Conservation (phyloP, 2,797 vertebrate genomes). For the Megaceryle alcyon region DNA sequence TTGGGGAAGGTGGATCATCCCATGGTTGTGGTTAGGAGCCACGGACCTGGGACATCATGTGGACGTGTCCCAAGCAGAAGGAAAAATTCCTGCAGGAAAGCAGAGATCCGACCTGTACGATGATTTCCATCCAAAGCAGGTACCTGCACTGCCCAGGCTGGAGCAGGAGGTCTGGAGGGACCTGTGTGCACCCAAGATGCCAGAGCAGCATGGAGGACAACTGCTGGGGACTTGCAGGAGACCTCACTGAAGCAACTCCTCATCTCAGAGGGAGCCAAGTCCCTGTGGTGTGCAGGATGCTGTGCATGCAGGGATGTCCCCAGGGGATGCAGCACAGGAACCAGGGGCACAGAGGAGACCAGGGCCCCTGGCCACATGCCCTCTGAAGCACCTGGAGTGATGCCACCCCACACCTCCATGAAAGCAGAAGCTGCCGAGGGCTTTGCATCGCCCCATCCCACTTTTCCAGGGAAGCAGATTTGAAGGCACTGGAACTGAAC, state of each 20-base stretch:
- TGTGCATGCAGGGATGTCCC: neutral
- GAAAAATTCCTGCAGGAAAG: neutral
- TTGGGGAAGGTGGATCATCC: neutral
- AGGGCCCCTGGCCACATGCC: neutral
- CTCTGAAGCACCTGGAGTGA: accelerated
- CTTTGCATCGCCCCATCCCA: accelerated
- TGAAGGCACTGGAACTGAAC: neutral
- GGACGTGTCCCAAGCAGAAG: neutral
- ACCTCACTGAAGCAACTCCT: neutral
- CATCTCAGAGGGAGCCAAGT: accelerated
- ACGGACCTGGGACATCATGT: accelerated
- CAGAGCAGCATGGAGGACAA: neutral
- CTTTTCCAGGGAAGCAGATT: neutral
- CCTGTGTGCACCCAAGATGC: neutral
- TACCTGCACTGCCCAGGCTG: neutral
- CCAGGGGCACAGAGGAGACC: neutral
- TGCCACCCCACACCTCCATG: neutral
- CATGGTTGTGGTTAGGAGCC: accelerated
- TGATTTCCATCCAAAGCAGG: neutral
- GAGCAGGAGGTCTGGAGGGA: neutral
- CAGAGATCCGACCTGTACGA: neutral
- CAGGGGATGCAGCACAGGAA: neutral
- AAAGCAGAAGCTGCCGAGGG: neutral
- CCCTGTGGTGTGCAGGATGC: accelerated
- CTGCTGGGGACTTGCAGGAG: too few relatives aligned